These are phyloP conservation scores for Palythoa caribaeorum DNA, from an alignment of 92 coral and sea anemone genomes.

Conservation along the genomic window DNA sequence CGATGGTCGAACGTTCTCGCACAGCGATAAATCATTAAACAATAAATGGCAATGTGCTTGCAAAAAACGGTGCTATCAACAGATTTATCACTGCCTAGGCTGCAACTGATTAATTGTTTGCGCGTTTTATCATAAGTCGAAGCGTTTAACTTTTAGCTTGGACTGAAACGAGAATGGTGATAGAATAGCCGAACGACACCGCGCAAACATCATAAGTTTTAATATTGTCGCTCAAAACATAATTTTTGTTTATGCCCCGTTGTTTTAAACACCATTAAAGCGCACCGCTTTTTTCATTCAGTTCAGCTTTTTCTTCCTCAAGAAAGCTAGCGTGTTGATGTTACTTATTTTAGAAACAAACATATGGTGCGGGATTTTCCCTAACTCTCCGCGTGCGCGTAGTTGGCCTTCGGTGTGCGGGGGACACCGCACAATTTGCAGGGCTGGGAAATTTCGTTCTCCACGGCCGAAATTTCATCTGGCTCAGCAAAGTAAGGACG, in stretches of 20 bases:
- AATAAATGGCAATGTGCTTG: too few species aligned
- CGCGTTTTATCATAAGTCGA: too few species aligned
- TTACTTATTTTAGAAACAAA: conserved; percentile 8
- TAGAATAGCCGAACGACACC: neutral
- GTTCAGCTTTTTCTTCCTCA: neutral
- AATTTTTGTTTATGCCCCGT: neutral
- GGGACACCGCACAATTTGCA: neutral
- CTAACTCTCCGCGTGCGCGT: neutral
- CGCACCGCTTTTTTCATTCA: neutral
- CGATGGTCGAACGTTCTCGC: too few species aligned
- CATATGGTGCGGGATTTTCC: conserved; percentile 29
- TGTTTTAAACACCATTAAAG: neutral
- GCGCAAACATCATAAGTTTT: neutral
- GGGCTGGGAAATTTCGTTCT: neutral
- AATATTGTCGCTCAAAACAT: neutral
- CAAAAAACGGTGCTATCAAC: too few species aligned
- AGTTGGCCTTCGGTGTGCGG: neutral
- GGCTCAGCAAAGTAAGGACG: neutral
- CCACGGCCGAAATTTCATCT: neutral
- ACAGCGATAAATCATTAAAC: too few species aligned
- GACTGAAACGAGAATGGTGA: neutral
- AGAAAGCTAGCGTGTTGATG: neutral
- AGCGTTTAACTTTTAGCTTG: too few species aligned
- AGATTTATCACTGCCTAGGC: too few species aligned
- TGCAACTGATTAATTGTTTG: too few species aligned